Percentiles rank a stretch among this genome's conserved stretches.
Conservation (phyloP, 2,888 invertebrate species). For the Theristus sp. region DNA sequence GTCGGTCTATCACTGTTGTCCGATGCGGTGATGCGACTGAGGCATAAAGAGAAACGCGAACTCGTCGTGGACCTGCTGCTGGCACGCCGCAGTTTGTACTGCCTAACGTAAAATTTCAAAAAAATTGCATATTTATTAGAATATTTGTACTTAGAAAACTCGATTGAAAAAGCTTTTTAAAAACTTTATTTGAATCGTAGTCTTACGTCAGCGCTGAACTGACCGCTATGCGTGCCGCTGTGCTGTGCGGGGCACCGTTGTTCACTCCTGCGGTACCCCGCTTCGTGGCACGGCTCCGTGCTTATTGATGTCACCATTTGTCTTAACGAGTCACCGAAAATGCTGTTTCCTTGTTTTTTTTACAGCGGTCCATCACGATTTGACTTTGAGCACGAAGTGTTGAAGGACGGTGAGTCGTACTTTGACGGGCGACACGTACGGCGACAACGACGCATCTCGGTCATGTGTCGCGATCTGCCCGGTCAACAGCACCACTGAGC, state of each 20-base stretch:
- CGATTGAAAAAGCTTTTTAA: too few relatives aligned
- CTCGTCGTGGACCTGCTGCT: constrained; percentile 51
- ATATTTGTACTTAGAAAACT: too few relatives aligned
- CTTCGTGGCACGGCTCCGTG: too few relatives aligned
- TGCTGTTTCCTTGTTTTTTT: too few relatives aligned
- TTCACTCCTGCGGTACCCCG: too few relatives aligned
- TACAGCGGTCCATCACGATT: constrained; percentile 57
- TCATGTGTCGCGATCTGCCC: constrained; percentile 56
- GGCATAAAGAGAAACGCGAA: constrained; percentile 45
- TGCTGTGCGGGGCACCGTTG: too few relatives aligned
- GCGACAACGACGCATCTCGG: constrained; percentile 51
- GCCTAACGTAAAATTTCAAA: constrained; percentile 64
- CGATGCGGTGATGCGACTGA: constrained; percentile 68
- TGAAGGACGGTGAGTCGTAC: constrained; percentile 45
- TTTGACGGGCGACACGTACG: constrained; percentile 43
- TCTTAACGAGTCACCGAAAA: too few relatives aligned
- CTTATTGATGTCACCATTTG: too few relatives aligned
- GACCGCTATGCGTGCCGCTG: too few relatives aligned
- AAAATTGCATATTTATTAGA: too few relatives aligned
- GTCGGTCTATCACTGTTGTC: constrained; percentile 56
- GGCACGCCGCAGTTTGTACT: constrained; percentile 60
- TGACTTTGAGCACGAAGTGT: constrained; percentile 73
- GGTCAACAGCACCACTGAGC: neutral
- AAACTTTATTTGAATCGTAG: neutral
- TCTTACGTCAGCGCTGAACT: neutral